Evolutionary conservation across 2,888 invertebrate genomes (phyloP).

Genomic region (Melangyna quadrimaculata): DNA sequence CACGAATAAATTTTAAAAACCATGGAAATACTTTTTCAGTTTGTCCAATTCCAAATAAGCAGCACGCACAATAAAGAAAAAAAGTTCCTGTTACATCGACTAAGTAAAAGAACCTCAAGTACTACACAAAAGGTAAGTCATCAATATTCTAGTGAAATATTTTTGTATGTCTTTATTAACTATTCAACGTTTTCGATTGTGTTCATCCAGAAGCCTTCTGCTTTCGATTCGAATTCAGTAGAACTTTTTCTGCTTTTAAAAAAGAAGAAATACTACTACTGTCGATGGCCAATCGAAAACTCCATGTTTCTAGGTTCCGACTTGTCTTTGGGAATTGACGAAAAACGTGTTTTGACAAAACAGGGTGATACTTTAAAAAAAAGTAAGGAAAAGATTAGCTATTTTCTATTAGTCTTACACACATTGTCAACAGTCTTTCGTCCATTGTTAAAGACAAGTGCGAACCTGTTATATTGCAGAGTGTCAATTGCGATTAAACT

Average conservation of each 20-base stretch:
- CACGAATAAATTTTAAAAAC: conserved; percentile 19
- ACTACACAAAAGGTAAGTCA: conserved; percentile 37
- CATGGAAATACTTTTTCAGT: conserved; percentile 53
- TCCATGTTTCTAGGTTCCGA: neutral
- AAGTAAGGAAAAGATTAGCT: too few species aligned
- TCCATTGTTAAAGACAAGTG: neutral
- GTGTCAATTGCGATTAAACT: neutral
- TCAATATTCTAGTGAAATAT: neutral
- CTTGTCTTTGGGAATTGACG: neutral
- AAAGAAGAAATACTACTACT: too few species aligned
- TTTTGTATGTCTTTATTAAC: neutral
- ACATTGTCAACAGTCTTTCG: too few species aligned
- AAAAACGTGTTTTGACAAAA: neutral
- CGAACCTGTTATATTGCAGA: neutral
- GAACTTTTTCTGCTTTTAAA: too few species aligned
- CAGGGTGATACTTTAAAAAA: too few species aligned
- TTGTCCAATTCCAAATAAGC: conserved; percentile 17
- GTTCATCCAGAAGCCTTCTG: too few species aligned
- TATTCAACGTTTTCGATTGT: neutral
- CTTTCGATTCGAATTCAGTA: too few species aligned
- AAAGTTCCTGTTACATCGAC: conserved; percentile 47
- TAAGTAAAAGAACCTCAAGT: conserved; percentile 11
- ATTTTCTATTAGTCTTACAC: too few species aligned
- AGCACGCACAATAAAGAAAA: conserved; percentile 33
- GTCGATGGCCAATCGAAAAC: neutral